Percentiles rank a stretch among this genome's conserved stretches.
Evolutionary conservation across 2,888 invertebrate genomes (phyloP).

Genomic region (Troides aeacus): DNA sequence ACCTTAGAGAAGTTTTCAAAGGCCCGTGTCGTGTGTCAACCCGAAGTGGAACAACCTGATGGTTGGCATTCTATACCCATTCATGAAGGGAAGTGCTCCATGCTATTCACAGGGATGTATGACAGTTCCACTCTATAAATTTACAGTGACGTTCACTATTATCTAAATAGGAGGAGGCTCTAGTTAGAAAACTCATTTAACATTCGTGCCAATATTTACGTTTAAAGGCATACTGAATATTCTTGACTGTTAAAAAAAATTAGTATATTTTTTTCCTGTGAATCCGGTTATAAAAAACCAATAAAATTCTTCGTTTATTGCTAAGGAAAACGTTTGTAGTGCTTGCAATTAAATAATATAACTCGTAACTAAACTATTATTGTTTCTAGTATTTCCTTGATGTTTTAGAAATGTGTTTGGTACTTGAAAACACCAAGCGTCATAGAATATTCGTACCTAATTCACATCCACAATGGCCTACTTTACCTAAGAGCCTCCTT

Average conservation of each 20-base stretch:
- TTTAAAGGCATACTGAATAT: too few species aligned
- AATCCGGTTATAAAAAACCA: too few species aligned
- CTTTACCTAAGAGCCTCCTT: conserved; percentile 5
- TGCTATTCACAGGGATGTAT: conserved; percentile 7
- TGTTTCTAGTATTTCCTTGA: not conserved
- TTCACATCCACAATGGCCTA: conserved; percentile 3
- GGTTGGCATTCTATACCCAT: conserved; percentile 1
- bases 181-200: not conserved
- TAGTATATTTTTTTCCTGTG: not conserved
- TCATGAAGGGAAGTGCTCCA: conserved; percentile 7
- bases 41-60: conserved; percentile 13
- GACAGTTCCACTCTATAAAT: not conserved
- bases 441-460: conserved; percentile 6
- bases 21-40: conserved; percentile 3
- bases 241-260: not conserved
- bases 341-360: not conserved
- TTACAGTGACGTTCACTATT: not conserved
- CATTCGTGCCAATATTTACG: too few species aligned
- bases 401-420: not conserved
- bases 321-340: too few species aligned
- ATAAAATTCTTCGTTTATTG: not conserved
- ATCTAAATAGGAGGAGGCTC: not conserved
- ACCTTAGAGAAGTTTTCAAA: conserved; percentile 6
- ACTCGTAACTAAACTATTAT: not conserved
- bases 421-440: conserved; percentile 1